Base-by-base conservation (phyloP, 2,113 vertebrate genomes). In the Cyanistes caeruleus region DNA sequence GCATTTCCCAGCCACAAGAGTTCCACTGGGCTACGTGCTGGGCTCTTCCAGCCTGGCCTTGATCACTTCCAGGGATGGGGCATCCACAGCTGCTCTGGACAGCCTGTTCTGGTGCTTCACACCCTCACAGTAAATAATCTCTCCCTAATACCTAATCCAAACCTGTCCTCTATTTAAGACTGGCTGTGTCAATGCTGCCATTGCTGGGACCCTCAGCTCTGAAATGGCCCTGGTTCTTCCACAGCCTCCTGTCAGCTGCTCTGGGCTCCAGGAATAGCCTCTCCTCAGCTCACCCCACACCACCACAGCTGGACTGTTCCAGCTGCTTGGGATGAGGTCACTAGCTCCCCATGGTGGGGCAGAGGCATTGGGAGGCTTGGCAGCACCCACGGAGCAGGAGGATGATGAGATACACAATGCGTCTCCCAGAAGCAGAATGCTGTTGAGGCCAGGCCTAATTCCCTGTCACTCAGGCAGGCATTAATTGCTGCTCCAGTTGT, bases 161-260 rank as follows among this genome's bases (percentile, higher is more conserved):
- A 49, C 59, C 27, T 73, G 25, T 5, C 27, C 59, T 73, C 25
- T 56, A 0, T 58, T 64, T 65, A 63, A 64, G 49, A 39, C 23
- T 0, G 1, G 10, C 58, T 78, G 23, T 77, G 46, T 7, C 6
- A 12, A 15, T 63, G 49, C n/a, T 80, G 58, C 51, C 5, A 0
- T n/a, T 1, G 0, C 74, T 2, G 3, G 60, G 48, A 76, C 23
- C 21, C 7, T 3, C 3, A 4, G 60, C 46, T 52, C 1, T 0
- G 59, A 79, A 70, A 60, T 51, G 44, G 21, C 30, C 43, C 20
- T 1, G 10, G 19, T 84, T 89, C 76, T 97, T 43, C 76, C 49
- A 75, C 85, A 84, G 75, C 87, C 93, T 96, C 92, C 74, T 93
- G 74, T 48, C 94, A 96, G 86, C 81, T 93, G 86, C 86, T 55